Evolutionary conservation across 2,888 invertebrate genomes (phyloP), one percentile per base, ranked within the genome.

Genomic region (Ametastegia equiseti): DNA sequence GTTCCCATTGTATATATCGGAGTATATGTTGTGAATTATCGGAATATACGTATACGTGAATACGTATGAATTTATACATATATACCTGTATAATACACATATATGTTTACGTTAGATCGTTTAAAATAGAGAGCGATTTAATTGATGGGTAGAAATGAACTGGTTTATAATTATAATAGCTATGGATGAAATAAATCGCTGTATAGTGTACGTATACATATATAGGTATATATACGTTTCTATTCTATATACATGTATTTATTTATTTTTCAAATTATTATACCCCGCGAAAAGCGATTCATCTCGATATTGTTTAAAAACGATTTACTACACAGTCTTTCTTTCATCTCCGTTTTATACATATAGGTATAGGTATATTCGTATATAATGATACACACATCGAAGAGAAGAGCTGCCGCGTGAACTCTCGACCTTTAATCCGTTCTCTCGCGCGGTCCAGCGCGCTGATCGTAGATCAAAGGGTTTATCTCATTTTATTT

Each of bases 391-490:
- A n/a, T n/a, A n/a, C n/a, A n/a, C n/a, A n/a, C n/a, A n/a, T n/a
- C n/a, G n/a, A n/a, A n/a, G n/a, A n/a, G n/a, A 42, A 42, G 42
- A 54, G 54, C 54, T 54, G 27, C 11, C 15, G 15, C 15, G 36
- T 39, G 67, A 67, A 67, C 67, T 67, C 13, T 42, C 67, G 39
- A 67, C 67, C 67, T 67, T 67, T 67, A 42, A 67, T 67, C 67
- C 39, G 23, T n/a, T n/a, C n/a, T n/a, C 13, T 36, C 36, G 7
- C 36, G 36, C 67, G 67, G 67, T 67, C 39, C 36, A 67, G 6
- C 67, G 6, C 67, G 67, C 39, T 67, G 67, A 67, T 67, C 67
- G 39, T 39, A 36, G 9, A 67, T 39, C 23, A 39, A 39, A 67
- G 19, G 39, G 67, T 67, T 67, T 39, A 39, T 13, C 5, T 67